Evolutionary conservation across 2,113 vertebrate genomes (phyloP).

Genomic region (Hemichromis elongatus): DNA sequence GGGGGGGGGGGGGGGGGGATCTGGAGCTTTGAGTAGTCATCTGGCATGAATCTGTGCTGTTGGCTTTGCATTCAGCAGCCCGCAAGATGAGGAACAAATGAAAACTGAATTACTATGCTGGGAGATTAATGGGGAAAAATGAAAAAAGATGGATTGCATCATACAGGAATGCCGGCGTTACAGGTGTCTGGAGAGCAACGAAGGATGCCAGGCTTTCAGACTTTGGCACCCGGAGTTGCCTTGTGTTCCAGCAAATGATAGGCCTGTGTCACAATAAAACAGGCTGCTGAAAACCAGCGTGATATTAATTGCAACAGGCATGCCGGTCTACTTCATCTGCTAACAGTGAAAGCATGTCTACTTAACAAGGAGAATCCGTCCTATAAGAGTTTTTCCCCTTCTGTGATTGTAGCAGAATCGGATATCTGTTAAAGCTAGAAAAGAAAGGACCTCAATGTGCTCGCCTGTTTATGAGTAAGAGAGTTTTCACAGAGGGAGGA

Average conservation of each 20-base stretch:
- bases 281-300: background rate
- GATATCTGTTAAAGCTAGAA: background rate
- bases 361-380: background rate
- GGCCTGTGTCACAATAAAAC: background rate
- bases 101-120: conserved; percentile 25
- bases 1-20: too few relatives aligned
- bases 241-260: conserved; percentile 10
- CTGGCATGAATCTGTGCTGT: background rate
- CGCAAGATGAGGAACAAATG: conserved; percentile 26
- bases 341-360: background rate
- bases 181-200: conserved; percentile 37
- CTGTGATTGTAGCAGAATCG: background rate
- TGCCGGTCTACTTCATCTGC: background rate
- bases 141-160: conserved; percentile 14
- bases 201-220: conserved; percentile 8
- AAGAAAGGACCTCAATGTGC: background rate
- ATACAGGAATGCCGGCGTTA: background rate
- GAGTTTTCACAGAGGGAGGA: too few relatives aligned
- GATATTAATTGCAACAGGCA: conserved; percentile 27
- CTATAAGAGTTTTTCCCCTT: background rate
- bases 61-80: conserved; percentile 18
- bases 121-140: conserved; percentile 41
- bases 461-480: background rate
- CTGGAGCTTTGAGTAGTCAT: background rate
- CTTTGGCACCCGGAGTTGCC: conserved; percentile 8